Base-by-base conservation (phyloP, 1,140 invertebrate genomes). In the Cotesia vestalis region DNA sequence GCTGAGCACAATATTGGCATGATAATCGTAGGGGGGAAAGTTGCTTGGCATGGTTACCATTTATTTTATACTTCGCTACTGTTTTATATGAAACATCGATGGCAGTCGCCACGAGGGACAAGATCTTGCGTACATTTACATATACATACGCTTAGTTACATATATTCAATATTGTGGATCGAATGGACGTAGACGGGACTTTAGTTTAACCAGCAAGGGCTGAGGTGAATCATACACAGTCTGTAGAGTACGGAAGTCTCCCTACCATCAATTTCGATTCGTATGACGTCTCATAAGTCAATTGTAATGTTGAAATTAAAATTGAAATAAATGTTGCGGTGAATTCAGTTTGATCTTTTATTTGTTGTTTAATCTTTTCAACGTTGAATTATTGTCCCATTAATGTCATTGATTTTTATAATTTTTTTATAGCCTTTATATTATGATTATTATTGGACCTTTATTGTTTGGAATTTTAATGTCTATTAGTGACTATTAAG, bases 1-100 rank as follows among this genome's bases (percentile, higher is more conserved):
- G 55, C 27, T 53, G 55, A 36, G 67, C 64, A 75, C 52, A 77
- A 77, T 77, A 75, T 77, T 77, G 75, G 71, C 71, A 73, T 46
- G 71, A 73, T 77, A 72, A 77, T 77, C 68, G 59, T 52, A 17
- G 40, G 27, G 66, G 17, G 17, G 63, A 9, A 14, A 12, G 40
- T 5, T 51, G 20, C 12, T 27, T 20, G 9, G 46, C 8, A 52
- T 11, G 5, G 27, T 27, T 11, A 27, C 20, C 27, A 59, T 20
- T 59, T 17, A 11, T 59, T 17, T 4, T 12, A 6, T 34, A 27
- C 40, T 11, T 34, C 5, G 62, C 46, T 61, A 61, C 59, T 34
- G 14, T 5, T 27, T 14, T 12, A 34, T 11, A 27, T 60, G 4
- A 27, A 8, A 40, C 38, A 40, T 5, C 27, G 0, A 8, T 11